These are phyloP conservation scores for Clarias gariepinus DNA, from an alignment of 2,113 vertebrate genomes.

Conservation along the genomic window DNA sequence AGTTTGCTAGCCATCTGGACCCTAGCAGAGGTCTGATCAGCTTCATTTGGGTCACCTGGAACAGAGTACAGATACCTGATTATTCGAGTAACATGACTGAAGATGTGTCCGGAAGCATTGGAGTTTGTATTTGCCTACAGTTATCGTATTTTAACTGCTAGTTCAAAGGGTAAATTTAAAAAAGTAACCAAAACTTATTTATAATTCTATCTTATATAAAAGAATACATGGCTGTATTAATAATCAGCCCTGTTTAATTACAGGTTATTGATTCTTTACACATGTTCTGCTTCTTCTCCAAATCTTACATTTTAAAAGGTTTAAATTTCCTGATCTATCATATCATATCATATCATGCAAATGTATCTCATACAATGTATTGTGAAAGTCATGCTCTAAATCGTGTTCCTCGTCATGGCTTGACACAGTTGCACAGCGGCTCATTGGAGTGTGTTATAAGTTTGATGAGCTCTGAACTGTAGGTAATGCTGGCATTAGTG, in stretches of 20 bases:
- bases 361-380: constrained; percentile 4
- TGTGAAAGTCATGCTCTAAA: not conserved
- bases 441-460: constrained; percentile 20
- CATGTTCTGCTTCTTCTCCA: not conserved
- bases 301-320: not conserved
- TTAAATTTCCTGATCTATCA: not conserved
- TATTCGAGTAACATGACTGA: not conserved
- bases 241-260: not conserved
- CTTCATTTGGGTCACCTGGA: not conserved
- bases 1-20: not conserved
- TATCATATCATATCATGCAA: too few relatives aligned
- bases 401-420: not conserved
- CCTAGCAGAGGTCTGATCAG: not conserved
- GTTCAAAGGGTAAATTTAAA: not conserved
- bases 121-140: not conserved
- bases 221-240: not conserved
- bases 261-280: not conserved
- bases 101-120: not conserved
- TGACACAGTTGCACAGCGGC: not conserved
- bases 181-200: too few relatives aligned
- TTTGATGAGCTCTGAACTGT: constrained; percentile 6
- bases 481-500: not conserved
- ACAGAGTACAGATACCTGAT: not conserved
- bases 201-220: not conserved
- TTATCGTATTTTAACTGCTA: not conserved